Evolutionary conservation across 1,140 invertebrate species (phyloP), one percentile per base, ranked within the genome.

Genomic region (Drosophila sulfurigaster): DNA sequence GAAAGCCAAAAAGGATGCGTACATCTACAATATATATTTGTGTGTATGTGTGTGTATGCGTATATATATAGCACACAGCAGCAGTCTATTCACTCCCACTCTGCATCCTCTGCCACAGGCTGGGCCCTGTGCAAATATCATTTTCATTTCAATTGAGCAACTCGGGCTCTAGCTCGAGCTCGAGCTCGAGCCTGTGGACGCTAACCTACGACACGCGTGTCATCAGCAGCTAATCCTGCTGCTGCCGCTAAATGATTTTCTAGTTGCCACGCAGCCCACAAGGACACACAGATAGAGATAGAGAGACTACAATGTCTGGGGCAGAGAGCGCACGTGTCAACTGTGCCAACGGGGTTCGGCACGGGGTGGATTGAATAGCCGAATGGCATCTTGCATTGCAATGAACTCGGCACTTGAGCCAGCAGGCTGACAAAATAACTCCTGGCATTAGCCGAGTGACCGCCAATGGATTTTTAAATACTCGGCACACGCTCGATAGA

Each of bases 381-480:
- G 13, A 54, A 38, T 10, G 35, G 57, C 79, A 70, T 51, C 74
- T 49, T 81, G 80, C 85, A 88, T 88, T 83, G 83, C 83, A 88
- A 88, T 88, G 85, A 88, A 88, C 83, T 88, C 78, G 72, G 72
- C 83, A 88, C 82, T 87, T 78, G 83, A 88, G 82, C 82, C 70
- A 64, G 32, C 51, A 25, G 62, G 46, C 81, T 85, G 85, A 88
- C 85, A 88, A 88, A 88, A 75, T 88, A 88, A 88, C 85, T 88
- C 85, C 78, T 66, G 81, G 62, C 75, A 85, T 83, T 70, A 76
- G 74, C 60, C 81, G 65, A 78, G 82, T 89, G 85, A 88, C 85
- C 85, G 85, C 85, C 85, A 88, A 88, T 88, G 85, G 85, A 88
- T 89, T 88, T 88, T 88, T 88, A 88, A 88, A 88, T 88, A 89